Evolutionary conservation across 2,113 vertebrate species (phyloP).

Genomic region (Sciurus niger): DNA sequence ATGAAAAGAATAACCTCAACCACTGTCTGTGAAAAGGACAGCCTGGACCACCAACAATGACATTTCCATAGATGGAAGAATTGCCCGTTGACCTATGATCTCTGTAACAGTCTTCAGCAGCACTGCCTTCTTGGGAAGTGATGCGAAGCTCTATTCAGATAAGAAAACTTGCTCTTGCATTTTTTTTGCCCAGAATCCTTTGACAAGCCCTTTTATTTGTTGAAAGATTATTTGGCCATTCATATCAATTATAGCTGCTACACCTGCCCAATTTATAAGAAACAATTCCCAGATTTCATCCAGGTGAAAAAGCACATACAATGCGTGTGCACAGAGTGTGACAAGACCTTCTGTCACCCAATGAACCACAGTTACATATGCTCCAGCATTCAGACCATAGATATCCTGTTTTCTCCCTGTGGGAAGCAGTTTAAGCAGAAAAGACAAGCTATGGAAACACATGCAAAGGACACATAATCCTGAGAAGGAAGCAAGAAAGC

Average conservation of each 20-base stretch:
- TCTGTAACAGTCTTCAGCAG: constrained; percentile 91
- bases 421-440: constrained; percentile 98
- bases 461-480: constrained; percentile 99
- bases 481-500: constrained; percentile 97
- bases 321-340: constrained; percentile 96
- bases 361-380: constrained; percentile 97
- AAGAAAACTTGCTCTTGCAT: constrained; percentile 96
- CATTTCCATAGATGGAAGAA: constrained; percentile 94
- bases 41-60: constrained; percentile 94
- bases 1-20: constrained; percentile 95
- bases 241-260: constrained; percentile 94
- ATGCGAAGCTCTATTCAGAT: constrained; percentile 95
- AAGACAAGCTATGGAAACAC: constrained; percentile 97
- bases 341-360: constrained; percentile 96
- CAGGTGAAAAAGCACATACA: constrained; percentile 98
- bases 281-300: constrained; percentile 96
- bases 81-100: constrained; percentile 94
- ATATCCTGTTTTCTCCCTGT: constrained; percentile 97
- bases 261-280: constrained; percentile 96
- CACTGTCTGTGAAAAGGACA: constrained; percentile 93
- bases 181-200: constrained; percentile 93
- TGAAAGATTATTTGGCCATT: constrained; percentile 95
- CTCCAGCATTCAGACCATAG: constrained; percentile 96
- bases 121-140: constrained; percentile 92
- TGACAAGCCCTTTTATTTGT: constrained; percentile 92